Base-by-base conservation (phyloP, 1,140 invertebrate genomes). In the Sogatella furcifera region DNA sequence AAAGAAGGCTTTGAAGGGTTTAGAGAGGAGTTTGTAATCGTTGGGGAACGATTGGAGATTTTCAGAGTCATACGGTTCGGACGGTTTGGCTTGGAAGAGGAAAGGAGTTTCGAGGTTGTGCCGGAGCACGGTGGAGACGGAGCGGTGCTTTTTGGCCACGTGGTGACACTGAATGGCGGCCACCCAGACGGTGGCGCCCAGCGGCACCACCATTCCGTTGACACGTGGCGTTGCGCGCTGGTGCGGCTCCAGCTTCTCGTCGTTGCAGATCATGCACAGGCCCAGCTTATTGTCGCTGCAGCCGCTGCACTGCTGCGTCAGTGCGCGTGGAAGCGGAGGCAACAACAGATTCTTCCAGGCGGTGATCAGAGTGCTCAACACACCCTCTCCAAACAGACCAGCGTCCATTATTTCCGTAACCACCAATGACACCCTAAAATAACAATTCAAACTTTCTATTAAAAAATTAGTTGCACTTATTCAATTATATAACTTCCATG, bases 331-430 rank as follows among this genome's bases (percentile, higher is more conserved):
- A n/a, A 56, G 52, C 11, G 41, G 43, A 2, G 62, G 65, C n/a
- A 62, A 13, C 10, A 88, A 67, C 19, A 89, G 70, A 63, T 80
- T 69, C 59, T 81, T 68, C 77, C 82, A 84, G 6, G 86, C 86
- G 76, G 89, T 81, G 38, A 78, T 70, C 22, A 91, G 66, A 19
- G 83, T 82, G 66, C 81, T 73, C 38, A 90, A 69, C 38, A 85
- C 76, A 65, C 81, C 75, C 74, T 90, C 89, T 14, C 89, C 89
- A 72, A 90, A 84, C 21, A 90, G 68, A 2, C 81, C 88, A 61
- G 83, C 82, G 77, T 91, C 89, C 77, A 90, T 85, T 52, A 84
- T 84, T 73, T 91, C 89, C 54, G 86, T 89, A 2, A 90, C 76
- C 19, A 89, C 70, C 8, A 89, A 68, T 64, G 80, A 78, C 38